Conservation (phyloP, 2,797 vertebrate species). For the Eleutherodactylus coqui region DNA sequence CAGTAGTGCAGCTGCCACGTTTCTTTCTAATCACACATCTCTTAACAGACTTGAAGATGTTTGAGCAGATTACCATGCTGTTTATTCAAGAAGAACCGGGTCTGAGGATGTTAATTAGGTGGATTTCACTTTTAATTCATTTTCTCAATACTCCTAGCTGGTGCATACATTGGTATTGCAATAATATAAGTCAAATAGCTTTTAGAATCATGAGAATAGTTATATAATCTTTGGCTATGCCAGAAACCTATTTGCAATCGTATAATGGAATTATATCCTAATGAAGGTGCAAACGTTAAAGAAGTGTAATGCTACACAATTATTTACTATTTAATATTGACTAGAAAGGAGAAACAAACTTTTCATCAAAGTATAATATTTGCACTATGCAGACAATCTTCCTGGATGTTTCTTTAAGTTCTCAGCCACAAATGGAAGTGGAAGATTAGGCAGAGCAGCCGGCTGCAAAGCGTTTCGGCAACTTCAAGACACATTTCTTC, state of each 20-base stretch:
- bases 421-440: slow-evolving; percentile 43
- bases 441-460: slow-evolving; percentile 33
- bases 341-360: not conserved
- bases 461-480: slow-evolving; percentile 31
- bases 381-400: not conserved
- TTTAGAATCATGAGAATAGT: not conserved
- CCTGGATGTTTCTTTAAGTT: slow-evolving; percentile 13
- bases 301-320: not conserved
- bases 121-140: no score
- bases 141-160: not conserved
- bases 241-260: not conserved
- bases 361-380: not conserved
- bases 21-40: no score
- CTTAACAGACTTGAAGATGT: no score
- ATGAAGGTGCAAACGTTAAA: not conserved
- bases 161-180: not conserved
- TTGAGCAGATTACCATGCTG: no score
- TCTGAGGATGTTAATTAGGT: no score
- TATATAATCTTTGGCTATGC: not conserved
- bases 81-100: no score
- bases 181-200: not conserved
- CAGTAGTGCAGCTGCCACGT: no score
- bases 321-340: not conserved
- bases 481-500: slow-evolving; percentile 44
- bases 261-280: no score